These are phyloP conservation scores for Amphilophus citrinellus DNA, from an alignment of 2,113 vertebrate genomes.

Conservation along the genomic window DNA sequence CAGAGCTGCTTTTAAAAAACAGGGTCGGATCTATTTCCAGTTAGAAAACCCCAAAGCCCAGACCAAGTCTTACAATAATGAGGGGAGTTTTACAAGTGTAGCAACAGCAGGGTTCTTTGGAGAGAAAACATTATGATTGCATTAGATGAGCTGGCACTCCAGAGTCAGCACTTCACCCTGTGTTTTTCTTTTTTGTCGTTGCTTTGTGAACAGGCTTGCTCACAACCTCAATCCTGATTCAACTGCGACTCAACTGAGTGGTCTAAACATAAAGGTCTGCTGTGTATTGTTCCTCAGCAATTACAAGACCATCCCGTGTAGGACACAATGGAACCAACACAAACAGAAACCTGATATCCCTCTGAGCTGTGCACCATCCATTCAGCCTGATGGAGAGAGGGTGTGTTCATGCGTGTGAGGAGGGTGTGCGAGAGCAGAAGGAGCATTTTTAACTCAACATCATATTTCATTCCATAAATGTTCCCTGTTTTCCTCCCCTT, in stretches of 20 bases:
- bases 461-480: constrained; percentile 14
- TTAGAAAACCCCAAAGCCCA: constrained; percentile 21
- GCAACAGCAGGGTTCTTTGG: constrained; percentile 40
- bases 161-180: constrained; percentile 26
- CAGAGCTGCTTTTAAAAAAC: constrained; percentile 9
- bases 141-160: constrained; percentile 48
- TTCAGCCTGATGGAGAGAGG: background rate
- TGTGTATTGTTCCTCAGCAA: constrained; percentile 56
- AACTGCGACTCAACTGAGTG: constrained; percentile 1
- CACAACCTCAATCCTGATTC: background rate
- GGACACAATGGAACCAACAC: constrained; percentile 62
- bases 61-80: constrained; percentile 28
- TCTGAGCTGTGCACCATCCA: constrained; percentile 41
- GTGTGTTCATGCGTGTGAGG: constrained; percentile 7
- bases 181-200: background rate
- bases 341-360: constrained; percentile 61
- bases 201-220: constrained; percentile 18
- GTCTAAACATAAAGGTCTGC: constrained; percentile 34
- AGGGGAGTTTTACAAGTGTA: constrained; percentile 34
- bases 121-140: constrained; percentile 44
- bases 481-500: background rate
- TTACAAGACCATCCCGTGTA: constrained; percentile 40
- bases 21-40: constrained; percentile 34
- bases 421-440: background rate
- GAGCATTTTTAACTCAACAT: constrained; percentile 17